Base-by-base conservation (phyloP, 2,888 invertebrate species). In the Oeneis ivallda region DNA sequence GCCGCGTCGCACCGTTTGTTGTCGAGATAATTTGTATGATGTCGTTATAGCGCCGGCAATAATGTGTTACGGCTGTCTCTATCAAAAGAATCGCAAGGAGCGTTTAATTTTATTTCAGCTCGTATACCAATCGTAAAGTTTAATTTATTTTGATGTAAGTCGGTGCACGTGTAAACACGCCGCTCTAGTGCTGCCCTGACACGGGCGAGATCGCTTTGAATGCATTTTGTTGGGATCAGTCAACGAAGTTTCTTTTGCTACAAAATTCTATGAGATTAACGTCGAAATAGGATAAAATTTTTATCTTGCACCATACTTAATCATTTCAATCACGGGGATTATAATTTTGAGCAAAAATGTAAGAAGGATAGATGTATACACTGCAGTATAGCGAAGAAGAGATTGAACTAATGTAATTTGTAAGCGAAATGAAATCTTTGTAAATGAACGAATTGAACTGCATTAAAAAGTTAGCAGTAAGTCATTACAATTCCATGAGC, bases 11-110 rank as follows among this genome's bases (percentile, higher is more conserved):
- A 65, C 19, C 70, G 72, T 74, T 74, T 72, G 74, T 75, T 70
- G 72, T 69, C 69, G 72, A 67, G 72, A 74, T 75, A 76, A 76
- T 76, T 75, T 74, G 72, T 71, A 60, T 69, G 65, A 64, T 68
- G 74, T 71, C 71, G 73, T 72, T 72, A 70, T 67, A 64, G 62
- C 71, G 69, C 68, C 70, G 68, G 67, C 66, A 65, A 72, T 73
- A 72, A 72, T 72, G 72, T 74, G 69, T 68, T 73, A 71, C 72
- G 68, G 59, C 68, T 62, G 62, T 71, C 67, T 67, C 70, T 68
- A 65, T 73, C 70, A 70, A 74, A 74, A 73, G 71, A 69, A 69
- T 70, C 72, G 39, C 70, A 56, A 69, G 62, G 64, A 70, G 67
- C 66, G 72, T 70, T 71, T 70, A 70, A 70, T 70, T 75, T 71